Evolutionary conservation across 2,797 vertebrate genomes (phyloP).

Genomic region (Erpetoichthys calabaricus): DNA sequence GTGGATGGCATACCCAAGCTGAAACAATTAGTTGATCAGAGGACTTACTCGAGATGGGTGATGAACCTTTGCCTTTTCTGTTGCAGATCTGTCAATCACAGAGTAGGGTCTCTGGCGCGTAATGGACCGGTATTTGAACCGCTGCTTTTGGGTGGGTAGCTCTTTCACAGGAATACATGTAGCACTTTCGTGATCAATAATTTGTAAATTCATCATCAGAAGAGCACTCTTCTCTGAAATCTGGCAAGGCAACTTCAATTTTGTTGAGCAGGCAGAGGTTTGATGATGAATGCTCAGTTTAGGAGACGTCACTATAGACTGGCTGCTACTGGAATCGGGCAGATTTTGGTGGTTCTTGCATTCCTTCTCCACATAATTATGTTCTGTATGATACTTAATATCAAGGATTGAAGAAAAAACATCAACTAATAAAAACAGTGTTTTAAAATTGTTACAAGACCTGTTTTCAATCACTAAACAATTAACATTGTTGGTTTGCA

Average conservation of each 20-base stretch:
- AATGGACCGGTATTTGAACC: slow-evolving; percentile 11
- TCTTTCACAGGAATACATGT: no score
- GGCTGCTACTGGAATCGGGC: slow-evolving; percentile 26
- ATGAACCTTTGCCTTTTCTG: slow-evolving; percentile 34
- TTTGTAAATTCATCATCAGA: no score
- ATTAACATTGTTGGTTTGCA: no score
- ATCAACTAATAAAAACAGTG: not conserved
- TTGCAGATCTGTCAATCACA: slow-evolving; percentile 47
- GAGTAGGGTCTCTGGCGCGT: slow-evolving; percentile 45
- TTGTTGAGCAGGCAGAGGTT: slow-evolving; percentile 28
- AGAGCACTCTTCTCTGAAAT: slow-evolving; percentile 28
- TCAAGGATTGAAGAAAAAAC: slow-evolving; percentile 13
- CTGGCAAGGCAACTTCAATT: slow-evolving; percentile 35
- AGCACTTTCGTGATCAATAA: no score
- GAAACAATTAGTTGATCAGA: not conserved
- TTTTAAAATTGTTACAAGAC: no score
- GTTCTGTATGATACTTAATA: slow-evolving; percentile 12
- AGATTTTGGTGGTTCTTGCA: slow-evolving; percentile 14
- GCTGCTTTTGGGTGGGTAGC: slow-evolving; percentile 17
- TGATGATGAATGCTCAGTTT: slow-evolving; percentile 26
- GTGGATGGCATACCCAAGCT: not conserved
- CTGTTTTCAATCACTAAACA: no score
- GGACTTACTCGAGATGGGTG: slow-evolving; percentile 49
- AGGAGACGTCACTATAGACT: slow-evolving; percentile 35
- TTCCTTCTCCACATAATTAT: slow-evolving; percentile 21